Conservation (phyloP, 2,888 invertebrate species). For the Rhynchonema sp. region DNA sequence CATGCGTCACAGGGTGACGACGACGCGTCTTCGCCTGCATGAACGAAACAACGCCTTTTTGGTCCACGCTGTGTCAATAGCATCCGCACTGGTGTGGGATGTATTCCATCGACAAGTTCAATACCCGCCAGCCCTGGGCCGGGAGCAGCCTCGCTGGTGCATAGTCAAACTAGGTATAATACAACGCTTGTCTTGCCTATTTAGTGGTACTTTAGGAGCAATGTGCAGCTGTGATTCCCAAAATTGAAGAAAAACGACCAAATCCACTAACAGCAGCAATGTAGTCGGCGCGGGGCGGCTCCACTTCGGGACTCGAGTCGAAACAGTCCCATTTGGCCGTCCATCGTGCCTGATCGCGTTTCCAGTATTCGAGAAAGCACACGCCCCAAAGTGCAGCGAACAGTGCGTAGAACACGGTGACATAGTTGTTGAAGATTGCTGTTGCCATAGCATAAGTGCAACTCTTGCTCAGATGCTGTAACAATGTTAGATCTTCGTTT, state of each 20-base stretch:
- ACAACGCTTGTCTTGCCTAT: no score
- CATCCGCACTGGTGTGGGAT: no score
- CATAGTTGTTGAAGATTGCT: constrained; percentile 77
- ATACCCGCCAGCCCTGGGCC: no score
- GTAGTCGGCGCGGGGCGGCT: constrained; percentile 39
- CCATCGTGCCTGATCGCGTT: constrained; percentile 65
- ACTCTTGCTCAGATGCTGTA: constrained; percentile 51
- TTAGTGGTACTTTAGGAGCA: no score
- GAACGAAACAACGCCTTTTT: neutral
- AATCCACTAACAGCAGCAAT: neutral
- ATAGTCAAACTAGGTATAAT: no score
- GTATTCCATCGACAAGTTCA: no score
- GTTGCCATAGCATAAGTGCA: constrained; percentile 69
- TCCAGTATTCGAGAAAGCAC: constrained; percentile 74
- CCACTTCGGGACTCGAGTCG: constrained; percentile 52
- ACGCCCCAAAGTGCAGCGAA: constrained; percentile 91
- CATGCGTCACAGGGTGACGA: constrained; percentile 66
- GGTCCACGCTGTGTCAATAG: no score
- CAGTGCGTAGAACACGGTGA: constrained; percentile 75
- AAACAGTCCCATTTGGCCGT: constrained; percentile 89
- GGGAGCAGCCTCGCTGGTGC: no score
- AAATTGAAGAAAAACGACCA: no score
- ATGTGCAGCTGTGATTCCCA: no score
- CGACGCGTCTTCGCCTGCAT: constrained; percentile 54
- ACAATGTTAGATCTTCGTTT: neutral